Evolutionary conservation across 2,797 vertebrate genomes (phyloP).

Genomic region (Paguma larvata): DNA sequence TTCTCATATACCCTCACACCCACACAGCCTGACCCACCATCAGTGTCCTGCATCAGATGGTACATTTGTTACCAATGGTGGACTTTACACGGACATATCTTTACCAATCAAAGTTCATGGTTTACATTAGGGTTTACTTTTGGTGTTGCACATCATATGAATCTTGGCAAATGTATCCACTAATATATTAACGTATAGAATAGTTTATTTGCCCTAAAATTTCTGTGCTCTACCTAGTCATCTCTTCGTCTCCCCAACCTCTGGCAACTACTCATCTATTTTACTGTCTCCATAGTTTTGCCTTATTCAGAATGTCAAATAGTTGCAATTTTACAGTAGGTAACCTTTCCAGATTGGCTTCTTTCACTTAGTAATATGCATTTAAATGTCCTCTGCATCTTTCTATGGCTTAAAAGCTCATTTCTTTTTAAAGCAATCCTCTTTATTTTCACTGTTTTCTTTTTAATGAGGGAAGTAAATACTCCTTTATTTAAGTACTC

Average conservation of each 20-base stretch:
- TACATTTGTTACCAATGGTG: neutral
- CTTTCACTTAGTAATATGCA: neutral
- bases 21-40: neutral
- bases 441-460: neutral
- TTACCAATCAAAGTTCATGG: neutral
- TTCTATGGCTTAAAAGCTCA: neutral
- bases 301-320: neutral
- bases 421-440: neutral
- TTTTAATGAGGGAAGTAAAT: neutral
- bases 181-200: neutral
- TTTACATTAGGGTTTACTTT: neutral
- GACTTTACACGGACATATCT: accelerated
- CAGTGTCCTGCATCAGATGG: no score
- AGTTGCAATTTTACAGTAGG: neutral
- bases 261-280: neutral
- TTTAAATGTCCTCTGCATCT: neutral
- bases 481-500: neutral
- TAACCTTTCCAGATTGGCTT: neutral
- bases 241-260: no score
- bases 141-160: neutral
- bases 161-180: neutral
- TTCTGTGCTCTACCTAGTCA: neutral
- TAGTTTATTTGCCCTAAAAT: neutral
- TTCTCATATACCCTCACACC: neutral
- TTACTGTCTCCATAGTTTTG: neutral